phyloP scores from a whole-genome alignment of 1,140 invertebrate genomes.

The Ceratosolen fusciceps region DNA sequence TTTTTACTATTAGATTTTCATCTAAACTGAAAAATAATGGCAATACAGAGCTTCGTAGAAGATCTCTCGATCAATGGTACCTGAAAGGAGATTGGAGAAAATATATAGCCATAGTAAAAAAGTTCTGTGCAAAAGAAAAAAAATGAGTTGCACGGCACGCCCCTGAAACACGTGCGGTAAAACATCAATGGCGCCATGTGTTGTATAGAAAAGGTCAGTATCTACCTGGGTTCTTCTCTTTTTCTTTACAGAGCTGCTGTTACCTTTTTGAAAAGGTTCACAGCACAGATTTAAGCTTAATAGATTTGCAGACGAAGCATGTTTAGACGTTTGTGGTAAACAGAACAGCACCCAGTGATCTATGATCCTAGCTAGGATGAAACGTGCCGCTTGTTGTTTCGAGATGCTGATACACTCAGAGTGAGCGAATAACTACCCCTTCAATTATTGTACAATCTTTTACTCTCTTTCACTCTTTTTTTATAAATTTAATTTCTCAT shows the following conservation, averaged over 20 bases:
- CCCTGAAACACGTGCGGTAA: constrained; percentile 56
- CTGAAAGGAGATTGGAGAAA: neutral
- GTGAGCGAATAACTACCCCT: constrained; percentile 54
- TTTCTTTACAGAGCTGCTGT: constrained; percentile 48
- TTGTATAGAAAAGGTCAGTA: constrained; percentile 43
- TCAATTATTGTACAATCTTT: neutral
- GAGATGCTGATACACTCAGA: constrained; percentile 50
- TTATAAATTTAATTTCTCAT: neutral
- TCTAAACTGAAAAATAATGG: constrained; percentile 26
- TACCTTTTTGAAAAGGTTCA: constrained; percentile 17
- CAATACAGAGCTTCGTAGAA: neutral
- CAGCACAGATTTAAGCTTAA: constrained; percentile 54
- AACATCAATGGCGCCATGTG: constrained; percentile 64
- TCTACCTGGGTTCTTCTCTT: constrained; percentile 56
- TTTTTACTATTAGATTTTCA: too few species aligned
- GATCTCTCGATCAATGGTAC: neutral
- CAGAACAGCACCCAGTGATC: constrained; percentile 67
- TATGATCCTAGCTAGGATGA: constrained; percentile 63
- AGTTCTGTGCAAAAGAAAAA: neutral
- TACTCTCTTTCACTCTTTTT: constrained; percentile 20
- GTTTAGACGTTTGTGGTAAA: constrained; percentile 48
- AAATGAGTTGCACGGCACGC: constrained; percentile 48
- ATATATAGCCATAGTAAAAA: constrained; percentile 6
- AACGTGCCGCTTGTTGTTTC: constrained; percentile 61
- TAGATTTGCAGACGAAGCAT: constrained; percentile 64